A percentile compares a stretch with the other conserved stretches of the same genome.
phyloP scores from a whole-genome alignment of 2,888 invertebrate genomes.

The Alentia gelatinosa region DNA sequence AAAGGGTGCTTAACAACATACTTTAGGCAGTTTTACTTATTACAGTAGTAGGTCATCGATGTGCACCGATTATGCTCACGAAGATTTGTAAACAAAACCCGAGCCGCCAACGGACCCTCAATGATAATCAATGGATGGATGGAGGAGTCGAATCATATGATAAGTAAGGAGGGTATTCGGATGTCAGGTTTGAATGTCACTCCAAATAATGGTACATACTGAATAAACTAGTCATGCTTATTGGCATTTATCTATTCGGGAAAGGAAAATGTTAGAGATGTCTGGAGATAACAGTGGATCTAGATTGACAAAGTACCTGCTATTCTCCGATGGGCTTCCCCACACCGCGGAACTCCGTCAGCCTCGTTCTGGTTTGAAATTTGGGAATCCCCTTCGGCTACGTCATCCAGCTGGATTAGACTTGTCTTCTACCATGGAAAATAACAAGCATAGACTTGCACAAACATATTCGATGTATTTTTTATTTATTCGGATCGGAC shows the following conservation, averaged over 20 bases:
- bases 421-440: too few species aligned
- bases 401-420: neutral
- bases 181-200: neutral
- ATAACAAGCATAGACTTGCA: too few species aligned
- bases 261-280: neutral
- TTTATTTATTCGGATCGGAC: too few species aligned
- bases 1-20: too few species aligned
- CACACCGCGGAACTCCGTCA: neutral
- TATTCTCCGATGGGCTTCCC: neutral
- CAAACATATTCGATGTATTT: too few species aligned
- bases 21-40: neutral
- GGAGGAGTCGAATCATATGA: neutral
- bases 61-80: neutral
- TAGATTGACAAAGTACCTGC: neutral
- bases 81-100: conserved; percentile 22
- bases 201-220: neutral
- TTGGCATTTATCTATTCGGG: neutral
- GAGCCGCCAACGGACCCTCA: neutral
- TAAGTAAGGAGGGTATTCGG: neutral
- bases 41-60: neutral
- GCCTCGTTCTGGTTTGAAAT: neutral
- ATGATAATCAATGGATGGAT: neutral
- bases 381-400: neutral
- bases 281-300: conserved; percentile 5
- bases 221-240: neutral